Percentiles rank a stretch among this genome's conserved stretches.
These are phyloP conservation scores for Dinocampus coccinellae DNA, from an alignment of 2,888 invertebrate species.

Conservation along the genomic window DNA sequence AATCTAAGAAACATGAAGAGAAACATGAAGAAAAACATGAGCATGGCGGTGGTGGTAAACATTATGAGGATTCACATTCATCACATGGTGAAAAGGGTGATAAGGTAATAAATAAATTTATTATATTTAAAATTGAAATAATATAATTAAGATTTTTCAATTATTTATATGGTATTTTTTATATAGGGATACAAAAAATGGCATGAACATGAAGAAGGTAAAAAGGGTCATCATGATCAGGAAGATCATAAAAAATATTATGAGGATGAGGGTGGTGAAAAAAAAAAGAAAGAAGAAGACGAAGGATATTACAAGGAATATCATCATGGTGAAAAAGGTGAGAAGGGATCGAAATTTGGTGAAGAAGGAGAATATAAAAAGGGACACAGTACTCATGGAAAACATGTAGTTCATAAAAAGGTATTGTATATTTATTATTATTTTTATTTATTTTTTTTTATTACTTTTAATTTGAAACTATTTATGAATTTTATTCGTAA, in stretches of 20 bases:
- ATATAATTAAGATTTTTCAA: not conserved
- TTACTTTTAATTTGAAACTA: not conserved
- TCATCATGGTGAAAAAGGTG: constrained; percentile 75
- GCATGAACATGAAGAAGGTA: constrained; percentile 64
- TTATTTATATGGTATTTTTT: not conserved
- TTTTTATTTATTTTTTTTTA: not conserved
- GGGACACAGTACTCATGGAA: constrained; percentile 70
- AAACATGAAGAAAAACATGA: constrained; percentile 48
- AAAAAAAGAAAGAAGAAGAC: constrained; percentile 76
- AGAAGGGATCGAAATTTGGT: constrained; percentile 65
- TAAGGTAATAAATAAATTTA: constrained; percentile 50
- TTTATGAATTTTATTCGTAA: not conserved
- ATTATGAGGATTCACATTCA: constrained; percentile 59
- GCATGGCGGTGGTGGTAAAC: constrained; percentile 59
- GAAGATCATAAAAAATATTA: constrained; percentile 77
- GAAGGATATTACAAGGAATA: constrained; percentile 77
- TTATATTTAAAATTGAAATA: not conserved
- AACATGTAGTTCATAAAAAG: constrained; percentile 70
- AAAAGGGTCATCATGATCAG: constrained; percentile 78
- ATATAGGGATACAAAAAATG: constrained; percentile 54
- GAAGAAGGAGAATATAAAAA: constrained; percentile 68
- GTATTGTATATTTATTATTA: constrained; percentile 44
- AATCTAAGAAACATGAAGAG: constrained; percentile 39
- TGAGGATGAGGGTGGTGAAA: constrained; percentile 76
- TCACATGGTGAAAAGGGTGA: constrained; percentile 61